Evolutionary conservation across 2,113 vertebrate species (phyloP).

Genomic region (Chaetura pelagica): DNA sequence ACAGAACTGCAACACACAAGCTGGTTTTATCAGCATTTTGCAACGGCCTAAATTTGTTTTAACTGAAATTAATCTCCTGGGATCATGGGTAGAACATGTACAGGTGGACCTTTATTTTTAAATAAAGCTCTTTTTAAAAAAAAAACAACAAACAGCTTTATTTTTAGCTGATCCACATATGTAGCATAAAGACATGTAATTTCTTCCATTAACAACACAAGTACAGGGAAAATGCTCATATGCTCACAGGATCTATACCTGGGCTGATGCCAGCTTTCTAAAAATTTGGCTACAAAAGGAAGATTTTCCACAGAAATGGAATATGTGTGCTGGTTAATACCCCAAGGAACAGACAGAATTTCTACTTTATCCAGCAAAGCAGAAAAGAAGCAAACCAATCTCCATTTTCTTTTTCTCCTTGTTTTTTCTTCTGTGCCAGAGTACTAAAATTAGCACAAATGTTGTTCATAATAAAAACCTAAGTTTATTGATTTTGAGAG

Average conservation of each 20-base stretch:
- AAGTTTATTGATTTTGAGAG: slow-evolving; percentile 22
- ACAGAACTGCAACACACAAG: rapidly evolving
- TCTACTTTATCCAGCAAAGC: not conserved
- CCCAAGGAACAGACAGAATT: slow-evolving; percentile 7
- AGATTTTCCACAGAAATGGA: not conserved
- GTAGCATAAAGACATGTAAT: not conserved
- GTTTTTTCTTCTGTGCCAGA: not conserved
- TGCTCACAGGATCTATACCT: not conserved
- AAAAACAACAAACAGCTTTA: no score
- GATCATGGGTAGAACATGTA: rapidly evolving
- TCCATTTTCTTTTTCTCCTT: not conserved
- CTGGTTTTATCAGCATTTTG: not conserved
- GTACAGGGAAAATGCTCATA: not conserved
- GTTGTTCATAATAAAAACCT: not conserved
- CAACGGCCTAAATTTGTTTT: not conserved
- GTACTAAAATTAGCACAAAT: not conserved
- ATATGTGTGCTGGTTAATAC: not conserved
- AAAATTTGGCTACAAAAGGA: not conserved
- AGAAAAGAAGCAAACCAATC: not conserved
- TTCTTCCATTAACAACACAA: not conserved
- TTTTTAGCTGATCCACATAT: not conserved
- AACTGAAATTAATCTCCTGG: not conserved
- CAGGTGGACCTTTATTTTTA: not conserved
- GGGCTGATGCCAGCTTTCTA: not conserved
- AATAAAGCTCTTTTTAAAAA: no score